These are phyloP conservation scores for Rhinatrema bivittatum DNA, from an alignment of 2,797 vertebrate genomes.

Conservation along the genomic window DNA sequence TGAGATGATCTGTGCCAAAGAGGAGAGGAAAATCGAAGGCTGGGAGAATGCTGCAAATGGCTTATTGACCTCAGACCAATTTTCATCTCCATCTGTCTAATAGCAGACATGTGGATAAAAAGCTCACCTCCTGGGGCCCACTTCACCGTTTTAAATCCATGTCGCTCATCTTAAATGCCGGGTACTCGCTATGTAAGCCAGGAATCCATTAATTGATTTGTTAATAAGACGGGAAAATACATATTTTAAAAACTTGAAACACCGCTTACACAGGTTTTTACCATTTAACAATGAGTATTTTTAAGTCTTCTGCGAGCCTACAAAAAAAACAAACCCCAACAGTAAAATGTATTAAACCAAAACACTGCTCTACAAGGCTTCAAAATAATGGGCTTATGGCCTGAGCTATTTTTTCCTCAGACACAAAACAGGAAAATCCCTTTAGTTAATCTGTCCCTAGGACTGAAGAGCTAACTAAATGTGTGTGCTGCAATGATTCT, in stretches of 20 bases:
- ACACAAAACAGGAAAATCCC: too few relatives aligned
- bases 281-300: constrained; percentile 16
- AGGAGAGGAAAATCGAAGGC: constrained; percentile 58
- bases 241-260: constrained; percentile 12
- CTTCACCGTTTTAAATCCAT: constrained; percentile 29
- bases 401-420: too few relatives aligned
- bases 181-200: constrained; percentile 27
- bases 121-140: constrained; percentile 26
- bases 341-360: too few relatives aligned
- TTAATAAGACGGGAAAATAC: constrained; percentile 28
- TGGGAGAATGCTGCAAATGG: constrained; percentile 54
- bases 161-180: constrained; percentile 10
- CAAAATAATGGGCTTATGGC: too few relatives aligned
- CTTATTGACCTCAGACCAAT: constrained; percentile 56
- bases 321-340: too few relatives aligned
- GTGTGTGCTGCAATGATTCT: too few relatives aligned
- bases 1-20: constrained; percentile 53
- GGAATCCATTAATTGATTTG: constrained; percentile 37
- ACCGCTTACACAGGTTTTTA: neutral
- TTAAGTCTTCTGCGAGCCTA: too few relatives aligned
- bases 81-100: constrained; percentile 59
- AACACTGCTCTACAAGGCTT: too few relatives aligned
- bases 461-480: too few relatives aligned
- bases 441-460: too few relatives aligned
- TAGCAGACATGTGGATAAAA: constrained; percentile 40